A percentile compares a stretch with the other conserved stretches of the same genome.
Evolutionary conservation across 2,888 invertebrate genomes (phyloP).

Genomic region (Tridacna crocea): DNA sequence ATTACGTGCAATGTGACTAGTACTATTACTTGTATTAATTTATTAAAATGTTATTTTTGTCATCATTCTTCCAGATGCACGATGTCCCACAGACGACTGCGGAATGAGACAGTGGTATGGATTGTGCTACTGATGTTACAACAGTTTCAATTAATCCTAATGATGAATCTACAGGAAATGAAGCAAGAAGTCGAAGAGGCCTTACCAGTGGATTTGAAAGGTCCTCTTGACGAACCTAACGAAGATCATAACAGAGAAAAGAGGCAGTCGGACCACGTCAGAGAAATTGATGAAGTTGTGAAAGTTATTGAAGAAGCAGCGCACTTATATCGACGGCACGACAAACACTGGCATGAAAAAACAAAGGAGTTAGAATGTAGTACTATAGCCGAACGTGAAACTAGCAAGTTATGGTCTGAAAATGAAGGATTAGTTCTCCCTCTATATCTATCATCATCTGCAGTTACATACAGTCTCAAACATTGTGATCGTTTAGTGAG

Average conservation of each 20-base stretch:
- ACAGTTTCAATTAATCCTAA: conserved; percentile 1
- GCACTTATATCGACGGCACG: neutral
- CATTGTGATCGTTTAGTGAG: conserved; percentile 7
- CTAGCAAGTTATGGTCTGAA: neutral
- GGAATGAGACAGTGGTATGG: conserved; percentile 6
- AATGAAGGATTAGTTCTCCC: conserved; percentile 10
- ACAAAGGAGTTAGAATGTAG: neutral
- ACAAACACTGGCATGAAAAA: neutral
- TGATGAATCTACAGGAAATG: conserved; percentile 9
- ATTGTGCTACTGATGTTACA: neutral
- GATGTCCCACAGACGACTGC: neutral
- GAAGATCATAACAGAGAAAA: neutral
- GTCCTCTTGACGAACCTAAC: neutral
- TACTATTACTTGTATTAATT: too few species aligned
- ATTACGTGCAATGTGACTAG: too few species aligned
- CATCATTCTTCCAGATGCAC: neutral
- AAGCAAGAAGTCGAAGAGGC: neutral
- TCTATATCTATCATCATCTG: conserved; percentile 5
- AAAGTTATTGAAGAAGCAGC: neutral
- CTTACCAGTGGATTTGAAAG: neutral
- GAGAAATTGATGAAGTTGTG: neutral
- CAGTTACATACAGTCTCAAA: neutral
- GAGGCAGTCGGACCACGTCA: neutral
- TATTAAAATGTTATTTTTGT: too few species aligned
- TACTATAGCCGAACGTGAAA: neutral